Evolutionary conservation across 2,797 vertebrate species (phyloP), one percentile per base, ranked within the genome.

Genomic region (Pterois miles): DNA sequence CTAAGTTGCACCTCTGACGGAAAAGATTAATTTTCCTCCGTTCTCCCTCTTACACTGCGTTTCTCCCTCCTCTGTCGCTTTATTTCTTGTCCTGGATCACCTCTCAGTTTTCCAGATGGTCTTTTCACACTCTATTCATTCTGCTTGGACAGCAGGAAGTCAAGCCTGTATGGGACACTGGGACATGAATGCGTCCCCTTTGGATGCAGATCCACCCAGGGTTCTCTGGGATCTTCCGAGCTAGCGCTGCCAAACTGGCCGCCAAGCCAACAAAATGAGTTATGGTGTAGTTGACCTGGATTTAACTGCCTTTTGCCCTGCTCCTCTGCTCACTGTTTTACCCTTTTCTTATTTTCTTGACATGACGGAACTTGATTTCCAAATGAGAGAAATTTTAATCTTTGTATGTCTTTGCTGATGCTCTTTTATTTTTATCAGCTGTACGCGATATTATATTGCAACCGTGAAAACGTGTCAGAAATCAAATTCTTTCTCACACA

Each of bases 21-120:
- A 82, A 69, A 74, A 69, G 48, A 84, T 59, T 65, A 78, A 74
- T 74, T 56, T 53, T 40, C 12, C 29, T 34, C 48, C 33, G 0
- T 68, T 76, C 31, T 70, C 58, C 8, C 48, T 75, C 7, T 74
- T 27, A 59, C 53, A 48, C 65, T 74, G 9, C 58, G 34, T 58
- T 14, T 67, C 20, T 33, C 38, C 60, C 71, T 27, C n/a, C 27
- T 69, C 53, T 65, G 23, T 82, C 56, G 50, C 66, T 71, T 68
- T 22, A n/a, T 20, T 62, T 5, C 33, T 53, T 60, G 46, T 71
- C 57, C 69, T 83, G 84, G 82, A 88, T 83, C 78, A 81, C 71
- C 38, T 75, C 66, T 77, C 73, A 73, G 76, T 92, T 90, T 91
- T 88, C 88, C 90, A 90, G 89, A 91, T 91, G 86, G 52, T 82